Evolutionary conservation across 2,888 invertebrate species (phyloP).

Genomic region (Brenthis hecate): DNA sequence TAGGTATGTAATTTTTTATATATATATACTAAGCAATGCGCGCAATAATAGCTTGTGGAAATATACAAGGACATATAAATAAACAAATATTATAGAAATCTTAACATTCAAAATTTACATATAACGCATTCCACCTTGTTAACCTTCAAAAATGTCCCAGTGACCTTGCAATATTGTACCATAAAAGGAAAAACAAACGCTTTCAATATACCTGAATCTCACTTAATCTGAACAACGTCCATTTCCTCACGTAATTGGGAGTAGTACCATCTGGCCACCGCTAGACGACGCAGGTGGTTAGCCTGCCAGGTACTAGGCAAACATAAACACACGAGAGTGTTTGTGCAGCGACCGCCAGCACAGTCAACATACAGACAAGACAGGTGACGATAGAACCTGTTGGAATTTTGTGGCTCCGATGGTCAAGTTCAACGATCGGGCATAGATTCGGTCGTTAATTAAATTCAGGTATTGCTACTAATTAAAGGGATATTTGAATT

Average conservation of each 20-base stretch:
- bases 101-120: too few relatives aligned
- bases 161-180: too few relatives aligned
- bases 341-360: slow-evolving; percentile 49
- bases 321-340: slow-evolving; percentile 54
- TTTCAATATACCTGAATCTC: neutral
- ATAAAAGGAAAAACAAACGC: neutral
- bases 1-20: too few relatives aligned
- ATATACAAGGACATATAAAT: too few relatives aligned
- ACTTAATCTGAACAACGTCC: slow-evolving; percentile 23
- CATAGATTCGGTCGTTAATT: slow-evolving; percentile 21
- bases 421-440: slow-evolving; percentile 34
- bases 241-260: slow-evolving; percentile 21
- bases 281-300: slow-evolving; percentile 60
- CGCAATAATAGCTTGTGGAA: too few relatives aligned
- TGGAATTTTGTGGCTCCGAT: slow-evolving; percentile 31
- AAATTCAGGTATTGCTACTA: slow-evolving; percentile 17
- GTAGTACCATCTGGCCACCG: slow-evolving; percentile 38
- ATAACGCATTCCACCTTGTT: too few relatives aligned
- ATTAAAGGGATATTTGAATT: slow-evolving; percentile 19
- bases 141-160: too few relatives aligned
- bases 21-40: too few relatives aligned
- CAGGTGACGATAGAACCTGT: slow-evolving; percentile 41
- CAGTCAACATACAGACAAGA: slow-evolving; percentile 34
- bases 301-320: slow-evolving; percentile 42
- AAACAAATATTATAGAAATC: too few relatives aligned